These are phyloP conservation scores for Danionella dracula DNA, from an alignment of 2,797 vertebrate genomes.

Conservation along the genomic window DNA sequence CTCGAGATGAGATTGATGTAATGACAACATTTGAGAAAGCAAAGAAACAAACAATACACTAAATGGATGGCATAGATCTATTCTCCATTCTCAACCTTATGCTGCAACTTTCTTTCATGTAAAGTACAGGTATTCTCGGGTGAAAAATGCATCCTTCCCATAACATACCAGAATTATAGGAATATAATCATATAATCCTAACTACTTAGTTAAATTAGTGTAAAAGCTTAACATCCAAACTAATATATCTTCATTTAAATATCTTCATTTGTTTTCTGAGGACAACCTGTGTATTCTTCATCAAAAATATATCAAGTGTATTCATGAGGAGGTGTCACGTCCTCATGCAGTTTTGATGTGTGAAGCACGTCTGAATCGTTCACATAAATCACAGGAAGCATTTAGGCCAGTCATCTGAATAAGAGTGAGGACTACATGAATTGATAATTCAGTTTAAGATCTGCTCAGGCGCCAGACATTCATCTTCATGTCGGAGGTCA, in stretches of 20 bases:
- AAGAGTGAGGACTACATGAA: constrained; percentile 32
- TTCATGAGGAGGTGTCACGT: not conserved
- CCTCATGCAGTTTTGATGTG: not conserved
- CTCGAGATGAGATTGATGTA: not conserved
- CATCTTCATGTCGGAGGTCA: constrained; percentile 59
- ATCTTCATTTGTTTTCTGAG: not conserved
- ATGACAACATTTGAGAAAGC: too few relatives aligned
- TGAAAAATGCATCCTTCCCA: too few relatives aligned
- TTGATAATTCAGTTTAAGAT: constrained; percentile 36
- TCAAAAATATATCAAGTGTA: constrained; percentile 1
- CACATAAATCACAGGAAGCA: constrained; percentile 30
- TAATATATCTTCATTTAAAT: not conserved
- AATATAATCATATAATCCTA: too few relatives aligned
- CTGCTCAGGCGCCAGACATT: constrained; percentile 48
- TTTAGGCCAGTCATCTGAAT: constrained; percentile 26
- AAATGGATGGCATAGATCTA: too few relatives aligned
- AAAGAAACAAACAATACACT: too few relatives aligned
- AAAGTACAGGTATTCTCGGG: too few relatives aligned
- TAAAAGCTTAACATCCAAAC: too few relatives aligned
- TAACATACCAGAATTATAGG: too few relatives aligned
- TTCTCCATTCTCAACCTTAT: too few relatives aligned
- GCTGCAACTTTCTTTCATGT: too few relatives aligned
- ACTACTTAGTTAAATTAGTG: too few relatives aligned
- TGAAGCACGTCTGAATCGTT: constrained; percentile 12
- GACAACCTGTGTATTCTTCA: not conserved